phyloP scores from a whole-genome alignment of 2,797 vertebrate species.

The Peromyscus attwateri region DNA sequence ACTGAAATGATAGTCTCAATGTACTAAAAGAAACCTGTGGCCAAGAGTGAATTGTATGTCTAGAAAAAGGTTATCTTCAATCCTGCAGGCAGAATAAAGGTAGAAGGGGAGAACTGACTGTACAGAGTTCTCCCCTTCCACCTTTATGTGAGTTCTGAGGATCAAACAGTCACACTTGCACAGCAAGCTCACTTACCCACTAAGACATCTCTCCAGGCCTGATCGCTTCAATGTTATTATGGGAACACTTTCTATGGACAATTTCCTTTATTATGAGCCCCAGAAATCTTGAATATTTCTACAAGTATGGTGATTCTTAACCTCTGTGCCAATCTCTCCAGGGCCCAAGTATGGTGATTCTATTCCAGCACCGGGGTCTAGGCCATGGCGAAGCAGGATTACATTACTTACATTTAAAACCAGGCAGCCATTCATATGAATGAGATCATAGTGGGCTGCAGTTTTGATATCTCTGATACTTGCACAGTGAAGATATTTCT shows the following conservation, averaged over 20 bases:
- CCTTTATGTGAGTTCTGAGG: not conserved
- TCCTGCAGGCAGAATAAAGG: not conserved
- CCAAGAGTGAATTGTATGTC: not conserved
- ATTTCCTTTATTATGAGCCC: not conserved
- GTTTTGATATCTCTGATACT: not conserved
- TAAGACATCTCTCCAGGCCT: not conserved
- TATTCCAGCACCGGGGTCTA: not conserved
- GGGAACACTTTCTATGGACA: not conserved
- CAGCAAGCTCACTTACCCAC: not conserved
- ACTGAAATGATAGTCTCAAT: not conserved
- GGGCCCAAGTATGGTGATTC: not conserved
- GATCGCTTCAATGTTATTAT: too few relatives aligned
- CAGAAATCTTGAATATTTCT: not conserved
- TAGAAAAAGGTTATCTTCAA: not conserved
- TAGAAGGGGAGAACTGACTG: not conserved
- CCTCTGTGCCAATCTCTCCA: not conserved
- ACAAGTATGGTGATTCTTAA: not conserved
- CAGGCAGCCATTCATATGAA: not conserved
- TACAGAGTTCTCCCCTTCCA: not conserved
- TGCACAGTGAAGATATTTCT: not conserved
- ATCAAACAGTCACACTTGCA: too few relatives aligned
- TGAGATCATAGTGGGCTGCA: not conserved
- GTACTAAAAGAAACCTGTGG: not conserved
- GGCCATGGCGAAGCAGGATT: not conserved
- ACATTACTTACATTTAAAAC: slow-evolving; percentile 12